These are phyloP conservation scores for Siderastrea siderea DNA, from an alignment of 92 coral and sea anemone species.

Conservation along the genomic window DNA sequence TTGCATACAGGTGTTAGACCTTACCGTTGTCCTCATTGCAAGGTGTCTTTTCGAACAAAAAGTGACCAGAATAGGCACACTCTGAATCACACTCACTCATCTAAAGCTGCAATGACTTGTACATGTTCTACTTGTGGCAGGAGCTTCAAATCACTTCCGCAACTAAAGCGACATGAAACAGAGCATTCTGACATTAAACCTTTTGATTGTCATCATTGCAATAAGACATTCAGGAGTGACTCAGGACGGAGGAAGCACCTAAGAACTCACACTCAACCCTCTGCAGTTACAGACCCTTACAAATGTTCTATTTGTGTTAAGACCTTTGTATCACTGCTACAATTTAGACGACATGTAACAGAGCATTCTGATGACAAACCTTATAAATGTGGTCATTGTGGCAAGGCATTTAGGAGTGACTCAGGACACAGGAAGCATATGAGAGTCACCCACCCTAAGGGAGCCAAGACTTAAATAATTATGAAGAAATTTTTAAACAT, in stretches of 20 bases:
- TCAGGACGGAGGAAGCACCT: too few relatives aligned
- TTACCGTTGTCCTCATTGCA: background rate
- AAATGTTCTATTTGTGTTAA: background rate
- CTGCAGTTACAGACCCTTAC: too few relatives aligned
- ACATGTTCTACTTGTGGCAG: background rate
- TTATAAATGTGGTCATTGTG: background rate
- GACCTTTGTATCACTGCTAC: background rate
- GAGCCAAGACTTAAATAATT: too few relatives aligned
- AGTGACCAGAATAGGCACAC: background rate
- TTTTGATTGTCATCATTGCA: background rate
- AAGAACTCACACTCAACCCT: too few relatives aligned
- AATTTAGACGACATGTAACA: background rate
- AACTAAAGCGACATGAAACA: background rate
- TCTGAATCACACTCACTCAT: background rate
- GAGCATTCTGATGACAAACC: background rate
- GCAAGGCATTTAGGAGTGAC: too few relatives aligned
- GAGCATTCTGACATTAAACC: background rate
- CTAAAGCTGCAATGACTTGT: background rate
- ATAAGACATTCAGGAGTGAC: too few relatives aligned
- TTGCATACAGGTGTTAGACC: background rate
- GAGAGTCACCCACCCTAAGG: too few relatives aligned
- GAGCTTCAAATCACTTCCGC: background rate
- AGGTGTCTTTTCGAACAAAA: background rate
- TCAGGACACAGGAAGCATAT: too few relatives aligned
- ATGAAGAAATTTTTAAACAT: too few relatives aligned